These are phyloP conservation scores for Sula dactylatra DNA, from an alignment of 2,113 vertebrate species.

Conservation along the genomic window DNA sequence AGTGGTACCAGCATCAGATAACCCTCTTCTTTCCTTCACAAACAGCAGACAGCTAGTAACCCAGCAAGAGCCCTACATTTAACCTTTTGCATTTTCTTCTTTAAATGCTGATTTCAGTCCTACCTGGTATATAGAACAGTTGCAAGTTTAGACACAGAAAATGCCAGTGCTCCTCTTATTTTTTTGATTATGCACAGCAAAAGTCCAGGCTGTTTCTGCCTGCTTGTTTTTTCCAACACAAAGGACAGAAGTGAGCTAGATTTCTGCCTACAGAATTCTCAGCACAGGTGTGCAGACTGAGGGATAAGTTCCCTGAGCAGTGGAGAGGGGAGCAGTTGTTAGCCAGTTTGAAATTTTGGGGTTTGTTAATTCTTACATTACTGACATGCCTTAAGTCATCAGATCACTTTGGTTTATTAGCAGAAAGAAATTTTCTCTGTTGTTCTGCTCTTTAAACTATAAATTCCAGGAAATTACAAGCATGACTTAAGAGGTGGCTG, in stretches of 20 bases:
- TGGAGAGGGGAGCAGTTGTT: not conserved
- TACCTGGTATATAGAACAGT: not conserved
- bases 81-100: not conserved
- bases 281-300: not conserved
- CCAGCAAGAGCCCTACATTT: not conserved
- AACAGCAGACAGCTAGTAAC: not conserved
- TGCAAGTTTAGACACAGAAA: not conserved
- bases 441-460: not conserved
- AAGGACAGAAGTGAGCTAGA: not conserved
- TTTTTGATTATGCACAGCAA: not conserved
- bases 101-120: not conserved
- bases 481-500: not conserved
- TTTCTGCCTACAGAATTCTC: not conserved
- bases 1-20: not conserved
- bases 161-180: not conserved
- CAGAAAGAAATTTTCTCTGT: not conserved
- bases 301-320: not conserved
- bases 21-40: not conserved
- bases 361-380: not conserved
- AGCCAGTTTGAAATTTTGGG: not conserved
- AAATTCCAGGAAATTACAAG: not conserved
- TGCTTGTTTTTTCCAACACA: not conserved
- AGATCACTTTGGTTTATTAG: not conserved
- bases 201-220: not conserved
- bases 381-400: not conserved